Base-by-base conservation (phyloP, 1,140 invertebrate species). In the Drosophila hydei region DNA sequence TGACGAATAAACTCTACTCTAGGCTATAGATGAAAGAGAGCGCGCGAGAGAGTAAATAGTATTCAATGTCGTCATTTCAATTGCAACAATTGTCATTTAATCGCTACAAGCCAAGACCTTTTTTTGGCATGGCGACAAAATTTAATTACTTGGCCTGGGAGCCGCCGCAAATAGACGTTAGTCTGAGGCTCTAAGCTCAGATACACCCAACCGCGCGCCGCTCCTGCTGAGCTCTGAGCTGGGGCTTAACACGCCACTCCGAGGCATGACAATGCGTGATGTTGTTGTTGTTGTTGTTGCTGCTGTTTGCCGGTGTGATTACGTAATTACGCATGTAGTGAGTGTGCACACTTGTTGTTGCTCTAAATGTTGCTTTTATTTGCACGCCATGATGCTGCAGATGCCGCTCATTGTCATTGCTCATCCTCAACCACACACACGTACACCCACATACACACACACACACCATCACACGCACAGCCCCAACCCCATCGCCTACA, bases 351-450 rank as follows among this genome's bases (percentile, higher is more conserved):
- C 18, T 40, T 77, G 68, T 67, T 67, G 72, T 72, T 67, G 67
- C 75, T 84, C 56, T 75, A 77, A 70, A 65, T 85, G 65, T 80
- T 81, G 69, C 75, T 81, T 75, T 81, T 88, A 81, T 85, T 87
- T 85, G 81, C 83, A 81, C 74, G 77, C 72, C 67, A 83, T 55
- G 67, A 45, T 70, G 67, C 67, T 30, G 55, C 23, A 38, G 36
- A 55, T 38, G 52, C 30, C 52, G 21, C 52, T 1, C 43, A 16
- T 16, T 19, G 23, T 21, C 30, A 56, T 56, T 21, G 14, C 8
- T 38, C 18, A 19, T 25, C 23, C 56, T 42, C 38, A 42, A 42
- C 38, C 16, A 42, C 38, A 14, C 1, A 33, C 30, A 9, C 30
- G 6, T 9, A 33, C 27, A 8, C 27, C 8, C 36, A 4, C 12